phyloP scores from a whole-genome alignment of 2,888 invertebrate species.

The Crocallis elinguaria region DNA sequence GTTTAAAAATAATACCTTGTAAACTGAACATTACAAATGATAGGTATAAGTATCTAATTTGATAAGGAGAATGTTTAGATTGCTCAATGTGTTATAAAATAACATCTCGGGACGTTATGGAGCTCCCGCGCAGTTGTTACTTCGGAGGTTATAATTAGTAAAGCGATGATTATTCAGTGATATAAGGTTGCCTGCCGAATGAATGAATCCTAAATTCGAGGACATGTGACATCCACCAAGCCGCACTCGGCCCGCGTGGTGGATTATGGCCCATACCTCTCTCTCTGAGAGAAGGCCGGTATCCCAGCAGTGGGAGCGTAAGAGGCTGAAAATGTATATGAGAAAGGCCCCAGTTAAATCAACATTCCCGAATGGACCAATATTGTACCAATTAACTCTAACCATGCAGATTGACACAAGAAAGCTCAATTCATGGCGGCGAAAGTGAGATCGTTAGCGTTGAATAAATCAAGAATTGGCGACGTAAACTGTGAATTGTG shows the following conservation, averaged over 20 bases:
- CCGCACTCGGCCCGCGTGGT: too few relatives aligned
- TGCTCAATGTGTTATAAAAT: not conserved
- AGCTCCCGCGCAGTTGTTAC: conserved; percentile 11
- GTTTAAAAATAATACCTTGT: conserved; percentile 32
- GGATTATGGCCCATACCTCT: too few relatives aligned
- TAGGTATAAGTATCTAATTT: not conserved
- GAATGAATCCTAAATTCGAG: too few relatives aligned
- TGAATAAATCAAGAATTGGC: conserved; percentile 49
- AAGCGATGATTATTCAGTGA: too few relatives aligned
- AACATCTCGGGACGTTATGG: conserved; percentile 1
- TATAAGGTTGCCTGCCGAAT: too few relatives aligned
- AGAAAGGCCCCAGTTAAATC: not conserved
- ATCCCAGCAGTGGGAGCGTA: too few relatives aligned
- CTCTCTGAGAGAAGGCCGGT: too few relatives aligned
- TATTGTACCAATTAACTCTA: conserved; percentile 65
- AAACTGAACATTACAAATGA: conserved; percentile 3
- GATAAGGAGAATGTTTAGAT: conserved; percentile 15
- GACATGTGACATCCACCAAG: too few relatives aligned
- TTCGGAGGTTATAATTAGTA: too few relatives aligned
- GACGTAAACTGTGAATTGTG: conserved; percentile 30
- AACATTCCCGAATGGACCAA: conserved; percentile 3
- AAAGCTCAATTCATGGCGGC: conserved; percentile 63
- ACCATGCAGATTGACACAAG: conserved; percentile 69
- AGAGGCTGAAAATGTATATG: too few relatives aligned
- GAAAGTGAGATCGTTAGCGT: conserved; percentile 64